phyloP scores from a whole-genome alignment of 2,113 vertebrate genomes.

The Campylomormyrus numenius region DNA sequence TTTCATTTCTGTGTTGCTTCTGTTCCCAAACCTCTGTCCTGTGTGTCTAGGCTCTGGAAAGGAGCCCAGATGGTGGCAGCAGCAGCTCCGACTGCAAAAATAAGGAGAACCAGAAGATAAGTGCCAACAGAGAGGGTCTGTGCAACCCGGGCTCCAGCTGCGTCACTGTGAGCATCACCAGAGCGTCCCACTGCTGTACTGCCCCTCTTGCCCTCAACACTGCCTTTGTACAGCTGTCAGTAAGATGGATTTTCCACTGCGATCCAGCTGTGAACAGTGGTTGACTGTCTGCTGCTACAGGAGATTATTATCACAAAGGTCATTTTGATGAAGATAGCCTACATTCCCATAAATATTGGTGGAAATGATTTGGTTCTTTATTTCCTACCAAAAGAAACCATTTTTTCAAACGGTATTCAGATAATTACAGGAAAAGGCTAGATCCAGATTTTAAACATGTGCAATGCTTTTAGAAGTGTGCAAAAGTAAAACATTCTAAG shows the following conservation, averaged over 20 bases:
- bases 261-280: not conserved
- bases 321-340: not conserved
- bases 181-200: too few relatives aligned
- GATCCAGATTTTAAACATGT: not conserved
- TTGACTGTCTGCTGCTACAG: not conserved
- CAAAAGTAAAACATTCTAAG: not conserved
- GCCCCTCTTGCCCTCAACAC: not conserved
- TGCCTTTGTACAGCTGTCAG: not conserved
- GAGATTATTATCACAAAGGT: not conserved
- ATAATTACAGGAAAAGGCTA: not conserved
- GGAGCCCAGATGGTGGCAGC: not conserved
- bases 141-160: not conserved
- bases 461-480: not conserved
- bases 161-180: constrained; percentile 4
- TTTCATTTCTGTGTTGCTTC: not conserved
- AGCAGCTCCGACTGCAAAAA: constrained; percentile 12
- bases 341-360: not conserved
- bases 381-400: not conserved
- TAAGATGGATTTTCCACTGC: not conserved
- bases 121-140: not conserved
- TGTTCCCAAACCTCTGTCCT: not conserved
- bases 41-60: not conserved
- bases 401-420: not conserved
- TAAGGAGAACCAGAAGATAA: not conserved
- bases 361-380: not conserved